Conservation (phyloP, 2,888 invertebrate species). For the Rhingia rostrata region DNA sequence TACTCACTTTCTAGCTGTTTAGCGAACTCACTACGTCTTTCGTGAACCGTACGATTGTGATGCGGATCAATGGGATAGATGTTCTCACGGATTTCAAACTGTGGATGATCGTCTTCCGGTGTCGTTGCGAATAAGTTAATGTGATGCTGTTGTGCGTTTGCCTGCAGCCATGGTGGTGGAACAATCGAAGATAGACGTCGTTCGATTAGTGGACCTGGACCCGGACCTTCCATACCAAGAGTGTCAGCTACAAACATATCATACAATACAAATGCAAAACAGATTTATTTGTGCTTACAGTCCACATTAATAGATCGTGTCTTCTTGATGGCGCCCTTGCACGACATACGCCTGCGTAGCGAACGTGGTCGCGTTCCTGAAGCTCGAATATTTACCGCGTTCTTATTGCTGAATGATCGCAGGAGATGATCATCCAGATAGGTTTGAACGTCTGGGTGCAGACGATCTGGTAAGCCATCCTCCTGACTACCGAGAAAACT, state of each 20-base stretch:
- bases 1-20: slow-evolving; percentile 82
- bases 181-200: slow-evolving; percentile 84
- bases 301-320: slow-evolving; percentile 96
- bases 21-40: slow-evolving; percentile 81
- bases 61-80: slow-evolving; percentile 81
- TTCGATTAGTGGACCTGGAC: slow-evolving; percentile 83
- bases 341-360: slow-evolving; percentile 90
- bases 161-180: slow-evolving; percentile 82
- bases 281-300: slow-evolving; percentile 85
- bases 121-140: slow-evolving; percentile 80
- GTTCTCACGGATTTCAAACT: slow-evolving; percentile 79
- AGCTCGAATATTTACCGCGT: slow-evolving; percentile 86
- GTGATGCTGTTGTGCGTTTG: slow-evolving; percentile 78
- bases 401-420: slow-evolving; percentile 90
- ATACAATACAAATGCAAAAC: neutral
- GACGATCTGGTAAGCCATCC: slow-evolving; percentile 94
- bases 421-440: slow-evolving; percentile 93
- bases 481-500: slow-evolving; percentile 97
- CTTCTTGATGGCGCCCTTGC: slow-evolving; percentile 96
- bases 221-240: slow-evolving; percentile 89
- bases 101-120: slow-evolving; percentile 79
- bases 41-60: slow-evolving; percentile 79
- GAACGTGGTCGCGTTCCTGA: slow-evolving; percentile 84
- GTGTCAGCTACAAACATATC: slow-evolving; percentile 86
- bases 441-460: slow-evolving; percentile 92